Conservation (phyloP, 2,797 vertebrate species). For the Tolypeutes matacus region DNA sequence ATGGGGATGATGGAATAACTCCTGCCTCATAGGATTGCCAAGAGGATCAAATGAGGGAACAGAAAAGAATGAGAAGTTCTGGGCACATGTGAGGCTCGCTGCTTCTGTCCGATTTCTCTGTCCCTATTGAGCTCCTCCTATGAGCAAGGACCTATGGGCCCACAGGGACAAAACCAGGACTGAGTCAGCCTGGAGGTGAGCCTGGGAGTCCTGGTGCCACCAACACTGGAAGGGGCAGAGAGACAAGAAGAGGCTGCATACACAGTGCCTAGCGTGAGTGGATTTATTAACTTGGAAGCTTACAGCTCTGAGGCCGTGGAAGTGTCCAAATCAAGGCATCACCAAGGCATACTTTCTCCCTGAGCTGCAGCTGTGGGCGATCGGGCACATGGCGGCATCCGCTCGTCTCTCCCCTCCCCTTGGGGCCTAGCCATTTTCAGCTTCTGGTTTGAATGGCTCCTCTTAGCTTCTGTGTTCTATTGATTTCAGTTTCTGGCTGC, state of each 20-base stretch:
- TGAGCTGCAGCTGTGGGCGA: too few species aligned
- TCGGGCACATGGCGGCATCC: too few species aligned
- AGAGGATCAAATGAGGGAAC: not conserved
- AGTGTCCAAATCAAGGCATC: too few species aligned
- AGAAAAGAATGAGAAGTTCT: not conserved
- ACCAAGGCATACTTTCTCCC: too few species aligned
- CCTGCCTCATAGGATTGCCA: not conserved
- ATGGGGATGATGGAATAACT: not conserved
- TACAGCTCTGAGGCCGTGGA: too few species aligned
- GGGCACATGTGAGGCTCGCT: accelerated
- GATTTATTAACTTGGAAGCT: not conserved
- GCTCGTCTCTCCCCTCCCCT: too few species aligned
- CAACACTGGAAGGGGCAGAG: not conserved
- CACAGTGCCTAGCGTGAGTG: accelerated
- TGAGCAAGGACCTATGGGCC: not conserved
- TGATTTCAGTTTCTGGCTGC: too few species aligned
- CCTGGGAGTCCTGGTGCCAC: accelerated
- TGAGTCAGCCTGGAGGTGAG: not conserved
- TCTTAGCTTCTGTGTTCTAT: too few species aligned
- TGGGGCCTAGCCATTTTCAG: too few species aligned
- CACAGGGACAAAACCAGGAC: not conserved
- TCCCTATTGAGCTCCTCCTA: not conserved
- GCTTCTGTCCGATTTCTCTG: not conserved
- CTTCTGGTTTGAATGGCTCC: too few species aligned
- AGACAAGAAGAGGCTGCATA: not conserved